Percentiles rank a stretch among this genome's conserved stretches.
Conservation (phyloP, 2,113 vertebrate genomes). For the Hemiscyllium ocellatum region DNA sequence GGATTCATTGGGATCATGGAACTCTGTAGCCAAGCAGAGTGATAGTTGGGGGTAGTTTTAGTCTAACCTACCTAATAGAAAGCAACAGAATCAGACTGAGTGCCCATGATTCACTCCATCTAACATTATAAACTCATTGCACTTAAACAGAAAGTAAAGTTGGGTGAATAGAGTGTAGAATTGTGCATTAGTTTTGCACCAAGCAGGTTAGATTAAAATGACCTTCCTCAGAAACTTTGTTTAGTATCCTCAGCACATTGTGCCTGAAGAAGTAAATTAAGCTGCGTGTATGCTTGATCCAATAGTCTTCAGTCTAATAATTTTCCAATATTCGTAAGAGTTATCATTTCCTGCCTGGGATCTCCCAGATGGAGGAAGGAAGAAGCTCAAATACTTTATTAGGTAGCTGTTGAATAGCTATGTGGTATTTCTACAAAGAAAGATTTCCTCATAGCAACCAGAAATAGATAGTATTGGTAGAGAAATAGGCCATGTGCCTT, state of each 20-base stretch:
- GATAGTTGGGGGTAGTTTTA: neutral
- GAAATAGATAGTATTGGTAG: neutral
- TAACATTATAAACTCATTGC: neutral
- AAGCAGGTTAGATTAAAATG: neutral
- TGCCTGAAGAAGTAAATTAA: neutral
- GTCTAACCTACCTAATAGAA: neutral
- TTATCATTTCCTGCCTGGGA: neutral
- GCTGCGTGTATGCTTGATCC: neutral
- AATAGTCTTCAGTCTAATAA: neutral
- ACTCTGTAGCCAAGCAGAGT: neutral
- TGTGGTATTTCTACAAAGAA: conserved; percentile 4
- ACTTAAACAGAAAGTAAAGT: neutral
- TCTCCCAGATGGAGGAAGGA: neutral
- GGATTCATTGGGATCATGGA: neutral
- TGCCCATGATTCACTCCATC: neutral
- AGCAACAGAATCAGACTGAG: neutral
- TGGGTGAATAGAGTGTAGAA: neutral
- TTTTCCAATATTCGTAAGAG: neutral
- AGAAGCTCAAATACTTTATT: neutral
- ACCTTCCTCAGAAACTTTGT: neutral
- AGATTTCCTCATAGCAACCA: neutral
- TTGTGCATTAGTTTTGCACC: too few species aligned
- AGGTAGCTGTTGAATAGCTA: neutral
- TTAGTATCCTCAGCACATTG: too few species aligned
- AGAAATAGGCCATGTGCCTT: neutral